These are phyloP conservation scores for Trigoniulus corallinus DNA, from an alignment of 1,140 invertebrate species.

Conservation along the genomic window DNA sequence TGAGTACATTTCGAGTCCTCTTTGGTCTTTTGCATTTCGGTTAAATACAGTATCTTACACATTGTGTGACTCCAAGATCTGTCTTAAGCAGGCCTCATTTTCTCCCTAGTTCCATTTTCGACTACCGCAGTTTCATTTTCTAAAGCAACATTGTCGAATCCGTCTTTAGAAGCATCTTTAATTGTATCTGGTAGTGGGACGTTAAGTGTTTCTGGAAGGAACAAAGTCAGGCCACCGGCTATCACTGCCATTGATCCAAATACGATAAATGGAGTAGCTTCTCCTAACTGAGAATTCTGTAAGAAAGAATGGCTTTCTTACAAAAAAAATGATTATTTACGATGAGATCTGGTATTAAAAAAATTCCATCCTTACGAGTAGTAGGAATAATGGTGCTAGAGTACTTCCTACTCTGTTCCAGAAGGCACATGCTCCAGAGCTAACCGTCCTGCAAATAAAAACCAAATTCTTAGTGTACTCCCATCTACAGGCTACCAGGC, in stretches of 20 bases:
- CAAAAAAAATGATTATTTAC: background rate
- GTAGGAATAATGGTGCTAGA: constrained; percentile 23
- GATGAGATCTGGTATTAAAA: constrained; percentile 4
- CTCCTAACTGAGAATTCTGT: background rate
- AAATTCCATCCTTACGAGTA: too few relatives aligned
- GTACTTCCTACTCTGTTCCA: constrained; percentile 24
- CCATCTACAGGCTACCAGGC: too few relatives aligned
- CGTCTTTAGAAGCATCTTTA: too few relatives aligned
- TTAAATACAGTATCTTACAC: too few relatives aligned
- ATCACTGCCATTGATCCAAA: constrained; percentile 18
- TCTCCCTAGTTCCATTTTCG: too few relatives aligned
- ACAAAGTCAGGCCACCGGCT: constrained; percentile 17
- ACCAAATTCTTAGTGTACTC: too few relatives aligned
- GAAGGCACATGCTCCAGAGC: constrained; percentile 22
- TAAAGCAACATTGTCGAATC: too few relatives aligned
- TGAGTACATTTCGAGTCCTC: too few relatives aligned
- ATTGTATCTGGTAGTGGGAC: constrained; percentile 19
- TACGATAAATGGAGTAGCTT: constrained; percentile 17
- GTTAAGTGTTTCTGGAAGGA: constrained; percentile 23
- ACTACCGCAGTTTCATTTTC: too few relatives aligned
- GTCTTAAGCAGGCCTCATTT: too few relatives aligned
- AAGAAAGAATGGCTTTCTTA: background rate
- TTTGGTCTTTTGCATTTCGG: too few relatives aligned
- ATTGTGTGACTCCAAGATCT: too few relatives aligned
- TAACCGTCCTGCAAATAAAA: constrained; percentile 20